A percentile compares a stretch with the other conserved stretches of the same genome.
Conservation (phyloP, 2,888 invertebrate genomes). For the Nasonovia ribisnigri region DNA sequence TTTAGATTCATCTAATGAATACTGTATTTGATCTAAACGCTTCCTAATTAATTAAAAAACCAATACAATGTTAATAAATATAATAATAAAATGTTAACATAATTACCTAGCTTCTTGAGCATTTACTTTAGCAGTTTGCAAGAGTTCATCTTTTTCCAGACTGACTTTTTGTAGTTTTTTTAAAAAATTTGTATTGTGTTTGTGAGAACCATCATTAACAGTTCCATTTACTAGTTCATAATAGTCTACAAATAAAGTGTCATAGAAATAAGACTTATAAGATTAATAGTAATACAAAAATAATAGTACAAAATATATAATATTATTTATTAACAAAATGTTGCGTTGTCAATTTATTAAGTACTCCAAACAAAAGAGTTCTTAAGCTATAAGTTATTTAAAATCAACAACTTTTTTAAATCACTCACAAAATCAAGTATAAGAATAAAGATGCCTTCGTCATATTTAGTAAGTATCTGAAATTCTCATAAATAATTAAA, state of each 20-base stretch:
- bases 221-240: conserved; percentile 56
- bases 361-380: neutral
- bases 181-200: conserved; percentile 72
- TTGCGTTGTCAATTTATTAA: neutral
- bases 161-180: conserved; percentile 75
- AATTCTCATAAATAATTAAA: neutral
- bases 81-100: neutral
- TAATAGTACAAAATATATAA: neutral
- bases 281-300: neutral
- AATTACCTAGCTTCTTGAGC: conserved; percentile 74
- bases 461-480: neutral
- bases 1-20: conserved; percentile 32
- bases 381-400: neutral
- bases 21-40: conserved; percentile 38
- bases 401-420: neutral
- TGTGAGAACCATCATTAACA: conserved; percentile 32
- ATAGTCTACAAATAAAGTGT: conserved; percentile 48
- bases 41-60: conserved; percentile 12
- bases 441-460: neutral
- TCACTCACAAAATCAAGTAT: neutral
- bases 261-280: neutral
- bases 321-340: neutral
- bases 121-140: conserved; percentile 75
- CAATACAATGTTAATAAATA: conserved; percentile 15
- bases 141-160: conserved; percentile 73